phyloP scores from a whole-genome alignment of 2,113 vertebrate species.

The Rhombomys opimus region DNA sequence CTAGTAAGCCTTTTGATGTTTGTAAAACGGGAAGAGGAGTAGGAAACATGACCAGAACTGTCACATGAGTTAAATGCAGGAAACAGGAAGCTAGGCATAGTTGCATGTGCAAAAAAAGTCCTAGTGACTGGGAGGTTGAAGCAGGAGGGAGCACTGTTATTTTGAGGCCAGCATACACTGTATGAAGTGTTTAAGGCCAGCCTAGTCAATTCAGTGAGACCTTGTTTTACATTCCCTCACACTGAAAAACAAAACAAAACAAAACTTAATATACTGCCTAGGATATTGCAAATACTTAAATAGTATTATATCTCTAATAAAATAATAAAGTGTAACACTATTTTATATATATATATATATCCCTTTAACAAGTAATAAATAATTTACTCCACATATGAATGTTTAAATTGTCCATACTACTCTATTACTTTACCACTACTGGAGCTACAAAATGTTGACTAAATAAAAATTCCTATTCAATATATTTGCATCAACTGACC shows the following conservation, averaged over 20 bases:
- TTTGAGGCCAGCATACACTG: not conserved
- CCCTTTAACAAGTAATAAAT: constrained; percentile 51
- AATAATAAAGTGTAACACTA: constrained; percentile 49
- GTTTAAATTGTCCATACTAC: constrained; percentile 30
- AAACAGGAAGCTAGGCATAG: not conserved
- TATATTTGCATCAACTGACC: not conserved
- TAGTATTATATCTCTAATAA: not conserved
- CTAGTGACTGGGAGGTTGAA: not conserved
- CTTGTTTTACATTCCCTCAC: not conserved
- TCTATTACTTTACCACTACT: not conserved
- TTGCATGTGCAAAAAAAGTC: not conserved
- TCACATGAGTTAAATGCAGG: constrained; percentile 12
- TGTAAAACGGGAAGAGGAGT: not conserved
- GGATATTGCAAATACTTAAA: not conserved
- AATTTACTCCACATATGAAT: constrained; percentile 23
- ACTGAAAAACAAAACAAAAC: not conserved
- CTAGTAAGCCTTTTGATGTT: not conserved
- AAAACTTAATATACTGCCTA: not conserved
- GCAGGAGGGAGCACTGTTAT: not conserved
- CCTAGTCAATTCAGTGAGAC: not conserved
- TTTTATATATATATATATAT: not conserved
- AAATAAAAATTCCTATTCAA: constrained; percentile 44
- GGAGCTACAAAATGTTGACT: constrained; percentile 27
- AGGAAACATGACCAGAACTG: constrained; percentile 17
- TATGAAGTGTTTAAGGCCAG: not conserved